Conservation (phyloP, 30 jellyfish, hydroid and myxozoan genomes). For the Mastigias papua region DNA sequence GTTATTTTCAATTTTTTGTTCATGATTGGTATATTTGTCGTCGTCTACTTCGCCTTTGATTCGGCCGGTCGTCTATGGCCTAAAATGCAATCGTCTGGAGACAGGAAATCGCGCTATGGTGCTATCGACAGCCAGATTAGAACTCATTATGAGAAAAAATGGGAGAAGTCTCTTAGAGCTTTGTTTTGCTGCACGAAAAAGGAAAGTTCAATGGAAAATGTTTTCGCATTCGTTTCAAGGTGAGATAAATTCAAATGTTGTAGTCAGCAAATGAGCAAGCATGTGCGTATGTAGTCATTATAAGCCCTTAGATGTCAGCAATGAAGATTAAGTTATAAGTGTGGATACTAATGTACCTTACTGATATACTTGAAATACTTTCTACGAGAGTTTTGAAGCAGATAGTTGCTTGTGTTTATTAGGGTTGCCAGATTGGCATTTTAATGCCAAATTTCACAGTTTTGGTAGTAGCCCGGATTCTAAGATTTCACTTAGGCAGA, state of each 20-base stretch:
- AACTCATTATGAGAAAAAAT: conserved; percentile 70
- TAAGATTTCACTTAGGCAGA: no score
- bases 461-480: no score
- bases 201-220: conserved; percentile 82
- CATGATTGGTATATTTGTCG: conserved; percentile 63
- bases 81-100: conserved; percentile 46
- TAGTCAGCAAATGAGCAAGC: no score
- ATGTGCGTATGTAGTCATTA: no score
- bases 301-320: no score
- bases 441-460: no score
- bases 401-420: no score
- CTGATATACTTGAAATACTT: no score
- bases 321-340: no score
- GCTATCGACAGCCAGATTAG: conserved; percentile 55
- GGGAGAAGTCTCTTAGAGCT: conserved; percentile 77
- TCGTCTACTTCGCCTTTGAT: conserved; percentile 75
- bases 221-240: conserved; percentile 85
- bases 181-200: conserved; percentile 88
- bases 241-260: conserved; percentile 18
- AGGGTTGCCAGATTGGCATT: no score
- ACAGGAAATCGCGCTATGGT: conserved; percentile 60
- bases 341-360: no score
- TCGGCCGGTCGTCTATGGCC: conserved; percentile 92
- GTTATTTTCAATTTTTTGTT: conserved; percentile 68
- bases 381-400: no score